Base-by-base conservation (phyloP, 2,888 invertebrate genomes). In the Philhelius pedissequus region DNA sequence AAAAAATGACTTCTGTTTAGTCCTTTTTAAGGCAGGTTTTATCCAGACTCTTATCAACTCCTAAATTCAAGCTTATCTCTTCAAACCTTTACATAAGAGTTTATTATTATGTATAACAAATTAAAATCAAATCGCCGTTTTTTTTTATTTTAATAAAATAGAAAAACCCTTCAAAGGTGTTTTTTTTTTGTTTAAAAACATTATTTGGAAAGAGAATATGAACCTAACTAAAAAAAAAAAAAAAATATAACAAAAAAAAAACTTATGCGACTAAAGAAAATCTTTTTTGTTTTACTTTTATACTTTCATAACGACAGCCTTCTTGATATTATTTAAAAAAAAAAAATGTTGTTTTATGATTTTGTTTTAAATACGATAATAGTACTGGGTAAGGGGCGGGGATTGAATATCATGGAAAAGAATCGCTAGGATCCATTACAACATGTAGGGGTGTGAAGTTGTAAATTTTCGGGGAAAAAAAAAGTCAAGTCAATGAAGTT, bases 241-340 rank as follows among this genome's bases (percentile, higher is more conserved):
- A 58, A 68, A 60, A 45, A 30, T 56, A 32, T 18, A 75, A 60
- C 20, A 56, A 75, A 52, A 6, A 68, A 40, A 64, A 74, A 78
- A 62, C 82, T 69, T 69, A 78, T 66, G 64, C 62, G 64, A 69
- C 60, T 73, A 64, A 78, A 58, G 68, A 69, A 78, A 83, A 69
- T 78, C 69, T 73, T 56, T 58, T 58, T 58, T 70, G 8, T 45
- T 73, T 78, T 83, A 70, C 76, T 78, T 83, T 48, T 52, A n/a
- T n/a, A 74, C 69, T 79, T 83, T 79, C 54, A 83, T 78, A 83
- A 83, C 83, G 83, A 83, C 83, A 83, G 83, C 83, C 83, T 83
- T 83, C 79, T 83, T 83, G 83, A 83, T 83, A 82, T 78, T 82
- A 64, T 70, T 81, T 68, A 58, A 43, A 62, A 70, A 45, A 54